Evolutionary conservation across 2,113 vertebrate genomes (phyloP).

Genomic region (Megatriorchis doriae): DNA sequence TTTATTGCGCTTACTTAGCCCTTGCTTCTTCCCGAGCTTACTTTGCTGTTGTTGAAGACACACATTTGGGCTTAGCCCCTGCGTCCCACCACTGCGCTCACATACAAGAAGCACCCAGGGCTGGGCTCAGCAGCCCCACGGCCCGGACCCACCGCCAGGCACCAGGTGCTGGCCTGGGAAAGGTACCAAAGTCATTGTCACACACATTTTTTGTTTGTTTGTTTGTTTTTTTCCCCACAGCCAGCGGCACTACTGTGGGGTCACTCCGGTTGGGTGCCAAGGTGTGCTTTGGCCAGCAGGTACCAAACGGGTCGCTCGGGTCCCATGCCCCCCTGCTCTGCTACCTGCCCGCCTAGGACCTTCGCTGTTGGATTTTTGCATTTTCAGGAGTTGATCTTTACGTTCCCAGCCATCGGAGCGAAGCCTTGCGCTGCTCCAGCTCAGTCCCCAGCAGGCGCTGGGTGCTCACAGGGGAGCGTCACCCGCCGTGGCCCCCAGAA

Average conservation of each 20-base stretch:
- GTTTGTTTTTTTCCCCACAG: background rate
- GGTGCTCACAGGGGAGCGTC: background rate
- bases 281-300: background rate
- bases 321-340: background rate
- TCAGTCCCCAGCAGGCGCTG: background rate
- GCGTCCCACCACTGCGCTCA: fast-evolving
- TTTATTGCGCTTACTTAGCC: background rate
- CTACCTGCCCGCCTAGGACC: background rate
- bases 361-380: background rate
- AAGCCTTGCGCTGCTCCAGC: background rate
- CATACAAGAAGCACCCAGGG: fast-evolving
- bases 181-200: background rate
- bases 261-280: background rate
- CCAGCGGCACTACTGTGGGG: background rate
- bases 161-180: background rate
- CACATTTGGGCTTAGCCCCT: background rate
- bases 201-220: fast-evolving
- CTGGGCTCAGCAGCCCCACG: background rate
- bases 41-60: background rate
- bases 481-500: background rate
- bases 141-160: fast-evolving
- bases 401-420: background rate
- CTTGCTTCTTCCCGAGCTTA: background rate
- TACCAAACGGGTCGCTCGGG: fast-evolving
- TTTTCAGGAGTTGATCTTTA: background rate